These are phyloP conservation scores for Cenopis cana DNA, from an alignment of 2,888 invertebrate genomes.

Conservation along the genomic window DNA sequence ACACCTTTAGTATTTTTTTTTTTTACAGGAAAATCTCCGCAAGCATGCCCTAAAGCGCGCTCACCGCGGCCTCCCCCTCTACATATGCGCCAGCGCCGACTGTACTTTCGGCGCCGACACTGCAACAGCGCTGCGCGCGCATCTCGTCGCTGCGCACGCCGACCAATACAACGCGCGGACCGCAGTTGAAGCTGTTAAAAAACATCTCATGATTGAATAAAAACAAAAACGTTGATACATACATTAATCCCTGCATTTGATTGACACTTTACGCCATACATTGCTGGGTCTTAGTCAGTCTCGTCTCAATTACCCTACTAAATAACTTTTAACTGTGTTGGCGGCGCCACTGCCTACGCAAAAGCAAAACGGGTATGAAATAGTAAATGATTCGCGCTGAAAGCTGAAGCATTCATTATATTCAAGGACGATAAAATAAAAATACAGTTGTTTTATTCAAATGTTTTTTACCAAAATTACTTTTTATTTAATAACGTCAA, in stretches of 20 bases:
- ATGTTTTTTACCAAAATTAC: too few relatives aligned
- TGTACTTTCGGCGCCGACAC: constrained; percentile 86
- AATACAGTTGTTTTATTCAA: too few relatives aligned
- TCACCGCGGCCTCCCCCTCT: constrained; percentile 91
- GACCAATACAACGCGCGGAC: constrained; percentile 79
- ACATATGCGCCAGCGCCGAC: constrained; percentile 88
- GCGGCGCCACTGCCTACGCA: neutral
- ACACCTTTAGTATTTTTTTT: neutral
- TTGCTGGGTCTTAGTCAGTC: neutral
- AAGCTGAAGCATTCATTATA: too few relatives aligned
- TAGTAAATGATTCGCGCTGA: neutral
- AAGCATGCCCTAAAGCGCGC: constrained; percentile 93
- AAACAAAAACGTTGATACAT: too few relatives aligned
- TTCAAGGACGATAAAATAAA: too few relatives aligned
- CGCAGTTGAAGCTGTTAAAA: constrained; percentile 76
- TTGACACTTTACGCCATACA: too few relatives aligned
- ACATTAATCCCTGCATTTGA: too few relatives aligned
- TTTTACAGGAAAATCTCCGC: constrained; percentile 91
- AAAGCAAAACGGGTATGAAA: neutral
- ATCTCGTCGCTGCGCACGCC: constrained; percentile 85
- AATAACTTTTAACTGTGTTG: neutral
- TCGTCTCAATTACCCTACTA: too few relatives aligned
- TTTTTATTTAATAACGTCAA: neutral
- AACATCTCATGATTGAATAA: constrained; percentile 59
- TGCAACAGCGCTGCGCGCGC: constrained; percentile 88